phyloP scores from a whole-genome alignment of 30 jellyfish, hydroid and myxozoan species.

The Aurelia sp. region DNA sequence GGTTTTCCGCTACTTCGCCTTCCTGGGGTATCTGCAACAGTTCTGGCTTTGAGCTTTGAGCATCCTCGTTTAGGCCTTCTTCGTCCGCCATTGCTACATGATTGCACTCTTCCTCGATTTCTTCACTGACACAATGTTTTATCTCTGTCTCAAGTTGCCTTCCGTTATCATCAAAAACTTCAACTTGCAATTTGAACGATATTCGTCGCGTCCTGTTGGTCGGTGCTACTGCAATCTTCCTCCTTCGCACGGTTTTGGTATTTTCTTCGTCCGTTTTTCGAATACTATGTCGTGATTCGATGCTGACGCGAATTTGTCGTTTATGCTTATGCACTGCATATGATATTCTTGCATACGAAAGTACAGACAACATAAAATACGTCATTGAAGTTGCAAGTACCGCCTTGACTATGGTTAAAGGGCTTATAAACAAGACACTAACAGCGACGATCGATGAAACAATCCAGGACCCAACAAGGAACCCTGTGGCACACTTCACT shows the following conservation, averaged over 20 bases:
- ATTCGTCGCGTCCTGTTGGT: background rate
- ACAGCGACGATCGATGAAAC: slow-evolving; percentile 9
- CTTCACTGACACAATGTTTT: background rate
- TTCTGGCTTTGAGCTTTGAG: background rate
- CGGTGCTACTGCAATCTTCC: background rate
- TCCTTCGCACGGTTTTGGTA: background rate
- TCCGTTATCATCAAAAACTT: slow-evolving; percentile 25
- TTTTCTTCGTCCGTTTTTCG: background rate
- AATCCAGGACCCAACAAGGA: slow-evolving; percentile 38
- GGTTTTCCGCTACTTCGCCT: background rate
- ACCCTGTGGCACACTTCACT: background rate
- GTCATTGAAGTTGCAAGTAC: slow-evolving; percentile 36
- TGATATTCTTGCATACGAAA: slow-evolving; percentile 38
- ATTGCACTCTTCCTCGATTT: background rate
- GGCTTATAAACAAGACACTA: slow-evolving; percentile 20
- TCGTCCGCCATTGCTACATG: background rate
- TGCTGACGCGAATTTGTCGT: slow-evolving; percentile 14
- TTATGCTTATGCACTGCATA: slow-evolving; percentile 29
- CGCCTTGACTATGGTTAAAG: slow-evolving; percentile 14
- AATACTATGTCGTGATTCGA: background rate
- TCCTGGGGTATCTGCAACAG: background rate
- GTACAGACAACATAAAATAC: slow-evolving; percentile 13
- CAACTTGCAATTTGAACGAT: slow-evolving; percentile 48
- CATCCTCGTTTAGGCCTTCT: background rate
- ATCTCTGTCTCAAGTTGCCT: background rate